phyloP scores from a whole-genome alignment of 2,113 vertebrate genomes.

The Cochlearius cochlearius region DNA sequence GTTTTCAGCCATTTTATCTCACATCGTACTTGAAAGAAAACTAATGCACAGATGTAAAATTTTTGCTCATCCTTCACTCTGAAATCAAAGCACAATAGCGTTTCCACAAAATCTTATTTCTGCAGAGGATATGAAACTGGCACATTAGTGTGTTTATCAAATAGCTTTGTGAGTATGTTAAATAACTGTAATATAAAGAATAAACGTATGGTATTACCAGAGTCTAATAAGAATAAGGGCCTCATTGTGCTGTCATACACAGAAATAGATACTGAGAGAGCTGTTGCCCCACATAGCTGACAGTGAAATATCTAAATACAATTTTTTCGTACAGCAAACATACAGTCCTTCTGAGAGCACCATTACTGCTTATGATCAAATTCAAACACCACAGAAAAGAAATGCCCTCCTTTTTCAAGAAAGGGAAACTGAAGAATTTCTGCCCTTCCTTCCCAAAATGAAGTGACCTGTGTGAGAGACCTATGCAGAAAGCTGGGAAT shows the following conservation, averaged over 20 bases:
- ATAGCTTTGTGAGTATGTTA: not conserved
- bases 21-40: not conserved
- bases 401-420: not conserved
- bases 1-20: not conserved
- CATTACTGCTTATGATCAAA: not conserved
- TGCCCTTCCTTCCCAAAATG: not conserved
- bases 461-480: not conserved
- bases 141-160: not conserved
- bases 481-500: not conserved
- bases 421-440: not conserved
- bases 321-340: not conserved
- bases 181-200: not conserved
- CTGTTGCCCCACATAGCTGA: not conserved
- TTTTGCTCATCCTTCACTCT: not conserved
- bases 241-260: not conserved
- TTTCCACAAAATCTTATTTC: not conserved
- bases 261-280: not conserved
- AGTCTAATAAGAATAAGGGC: not conserved
- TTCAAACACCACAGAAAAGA: not conserved
- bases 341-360: not conserved
- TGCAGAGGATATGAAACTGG: not conserved
- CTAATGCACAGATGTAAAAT: slow-evolving; percentile 10
- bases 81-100: not conserved
- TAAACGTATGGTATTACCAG: not conserved
- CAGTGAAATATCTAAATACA: not conserved